Percentiles rank a stretch among this genome's conserved stretches.
Evolutionary conservation across 1,140 invertebrate genomes (phyloP).

Genomic region (Macrobrachium nipponense): DNA sequence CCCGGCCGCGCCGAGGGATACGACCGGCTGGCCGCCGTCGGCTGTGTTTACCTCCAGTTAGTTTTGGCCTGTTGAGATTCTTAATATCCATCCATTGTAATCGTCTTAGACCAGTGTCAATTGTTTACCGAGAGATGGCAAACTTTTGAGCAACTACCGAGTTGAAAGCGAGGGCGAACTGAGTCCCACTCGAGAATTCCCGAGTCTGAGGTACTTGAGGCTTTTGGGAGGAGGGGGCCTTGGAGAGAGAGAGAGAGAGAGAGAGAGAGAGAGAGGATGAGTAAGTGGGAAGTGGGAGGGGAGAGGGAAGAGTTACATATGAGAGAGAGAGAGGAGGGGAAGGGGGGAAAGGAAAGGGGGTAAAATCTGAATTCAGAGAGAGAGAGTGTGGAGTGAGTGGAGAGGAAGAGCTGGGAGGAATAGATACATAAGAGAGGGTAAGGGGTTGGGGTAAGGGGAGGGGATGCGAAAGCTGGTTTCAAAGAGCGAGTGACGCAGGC

Average conservation of each 20-base stretch:
- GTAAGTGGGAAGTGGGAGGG: not conserved
- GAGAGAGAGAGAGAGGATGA: not conserved
- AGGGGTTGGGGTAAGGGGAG: not conserved
- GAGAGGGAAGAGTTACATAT: not conserved
- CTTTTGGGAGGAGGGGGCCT: not conserved
- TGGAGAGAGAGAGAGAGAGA: not conserved
- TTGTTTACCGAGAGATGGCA: conserved; percentile 50
- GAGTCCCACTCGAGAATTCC: not conserved
- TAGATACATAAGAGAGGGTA: not conserved
- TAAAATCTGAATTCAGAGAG: not conserved
- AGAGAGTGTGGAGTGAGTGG: not conserved
- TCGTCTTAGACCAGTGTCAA: conserved; percentile 53
- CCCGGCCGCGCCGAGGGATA: not conserved
- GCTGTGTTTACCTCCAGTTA: conserved; percentile 41
- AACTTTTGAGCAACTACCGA: conserved; percentile 43
- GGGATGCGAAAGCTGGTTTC: not conserved
- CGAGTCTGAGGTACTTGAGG: not conserved
- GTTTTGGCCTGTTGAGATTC: conserved; percentile 56
- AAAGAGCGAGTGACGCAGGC: not conserved
- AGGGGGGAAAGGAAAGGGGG: not conserved
- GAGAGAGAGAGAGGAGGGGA: not conserved
- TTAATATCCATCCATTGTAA: conserved; percentile 58
- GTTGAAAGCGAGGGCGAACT: conserved; percentile 35
- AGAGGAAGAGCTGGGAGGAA: not conserved
- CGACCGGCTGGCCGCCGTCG: not conserved